These are phyloP conservation scores for Aurelia aurita complex sp. Pacific DNA, from an alignment of 30 jellyfish, hydroid and myxozoan species.

Conservation along the genomic window DNA sequence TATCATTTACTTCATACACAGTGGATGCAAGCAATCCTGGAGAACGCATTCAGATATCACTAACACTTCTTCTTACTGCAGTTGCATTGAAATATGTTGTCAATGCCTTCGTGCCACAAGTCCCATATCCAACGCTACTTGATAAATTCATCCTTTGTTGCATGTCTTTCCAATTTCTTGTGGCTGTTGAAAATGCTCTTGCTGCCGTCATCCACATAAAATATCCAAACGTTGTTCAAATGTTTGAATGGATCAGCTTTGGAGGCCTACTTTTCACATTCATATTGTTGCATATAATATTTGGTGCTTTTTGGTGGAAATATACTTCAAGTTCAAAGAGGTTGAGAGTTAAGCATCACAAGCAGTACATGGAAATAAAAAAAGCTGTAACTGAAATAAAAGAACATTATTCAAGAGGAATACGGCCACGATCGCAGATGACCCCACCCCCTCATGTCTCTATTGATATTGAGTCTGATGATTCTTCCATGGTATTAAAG, in stretches of 20 bases:
- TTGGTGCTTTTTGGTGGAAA: conserved; percentile 49
- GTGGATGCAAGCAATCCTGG: conserved; percentile 88
- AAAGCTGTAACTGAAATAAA: conserved; percentile 31
- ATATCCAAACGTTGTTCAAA: conserved; percentile 20
- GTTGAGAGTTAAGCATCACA: conserved; percentile 22
- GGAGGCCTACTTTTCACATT: conserved; percentile 22
- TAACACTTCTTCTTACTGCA: conserved; percentile 83
- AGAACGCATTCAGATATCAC: conserved; percentile 80
- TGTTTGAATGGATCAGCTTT: conserved; percentile 59
- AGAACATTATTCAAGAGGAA: conserved; percentile 1
- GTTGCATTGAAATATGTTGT: conserved; percentile 87
- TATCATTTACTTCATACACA: conserved; percentile 86
- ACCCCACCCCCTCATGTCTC: conserved; percentile 1
- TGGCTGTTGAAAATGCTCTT: conserved; percentile 83
- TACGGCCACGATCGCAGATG: background rate
- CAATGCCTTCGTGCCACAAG: conserved; percentile 86
- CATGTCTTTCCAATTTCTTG: conserved; percentile 81
- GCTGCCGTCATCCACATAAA: conserved; percentile 51
- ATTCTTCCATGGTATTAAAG: background rate
- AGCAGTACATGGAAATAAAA: conserved; percentile 21
- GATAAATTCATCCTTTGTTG: conserved; percentile 83
- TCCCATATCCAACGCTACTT: conserved; percentile 82
- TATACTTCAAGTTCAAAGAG: conserved; percentile 49
- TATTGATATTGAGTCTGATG: conserved; percentile 23
- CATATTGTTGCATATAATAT: conserved; percentile 23